Evolutionary conservation across 2,113 vertebrate genomes (phyloP).

Genomic region (Mesembrinibis cayennensis): DNA sequence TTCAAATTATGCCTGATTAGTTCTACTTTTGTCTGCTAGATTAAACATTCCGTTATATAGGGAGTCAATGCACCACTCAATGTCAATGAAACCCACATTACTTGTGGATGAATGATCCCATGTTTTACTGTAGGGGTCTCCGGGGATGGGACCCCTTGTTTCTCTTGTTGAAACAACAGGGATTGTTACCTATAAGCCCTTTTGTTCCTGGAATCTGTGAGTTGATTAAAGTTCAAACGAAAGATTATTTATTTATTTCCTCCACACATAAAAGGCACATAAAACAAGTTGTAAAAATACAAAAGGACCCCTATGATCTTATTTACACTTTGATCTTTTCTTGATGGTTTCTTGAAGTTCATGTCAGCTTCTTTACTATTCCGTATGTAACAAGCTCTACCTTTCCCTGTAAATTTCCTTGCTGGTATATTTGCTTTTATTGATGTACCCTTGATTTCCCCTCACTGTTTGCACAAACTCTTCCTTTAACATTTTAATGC

Average conservation of each 20-base stretch:
- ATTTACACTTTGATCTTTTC: constrained; percentile 59
- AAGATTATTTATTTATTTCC: constrained; percentile 64
- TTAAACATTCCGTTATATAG: not conserved
- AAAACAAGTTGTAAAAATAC: constrained; percentile 49
- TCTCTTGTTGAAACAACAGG: constrained; percentile 14
- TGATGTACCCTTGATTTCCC: not conserved
- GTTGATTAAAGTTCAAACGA: constrained; percentile 63
- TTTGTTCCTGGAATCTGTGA: constrained; percentile 31
- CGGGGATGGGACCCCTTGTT: not conserved
- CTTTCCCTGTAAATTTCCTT: not conserved
- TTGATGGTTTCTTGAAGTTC: constrained; percentile 43
- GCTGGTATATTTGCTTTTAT: not conserved
- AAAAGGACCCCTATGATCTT: constrained; percentile 46
- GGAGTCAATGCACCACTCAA: not conserved
- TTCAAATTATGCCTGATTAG: not conserved
- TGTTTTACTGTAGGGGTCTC: not conserved
- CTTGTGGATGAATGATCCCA: not conserved
- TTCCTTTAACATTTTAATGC: not conserved
- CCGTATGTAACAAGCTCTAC: not conserved
- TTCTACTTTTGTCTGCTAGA: constrained; percentile 23
- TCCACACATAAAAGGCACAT: constrained; percentile 57
- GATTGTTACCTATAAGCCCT: constrained; percentile 38
- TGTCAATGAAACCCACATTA: not conserved
- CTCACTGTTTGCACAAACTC: not conserved
- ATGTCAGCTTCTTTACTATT: not conserved